A percentile compares a stretch with the other conserved stretches of the same genome.
These are phyloP conservation scores for Melanargia galathea DNA, from an alignment of 2,888 invertebrate genomes.

Conservation along the genomic window DNA sequence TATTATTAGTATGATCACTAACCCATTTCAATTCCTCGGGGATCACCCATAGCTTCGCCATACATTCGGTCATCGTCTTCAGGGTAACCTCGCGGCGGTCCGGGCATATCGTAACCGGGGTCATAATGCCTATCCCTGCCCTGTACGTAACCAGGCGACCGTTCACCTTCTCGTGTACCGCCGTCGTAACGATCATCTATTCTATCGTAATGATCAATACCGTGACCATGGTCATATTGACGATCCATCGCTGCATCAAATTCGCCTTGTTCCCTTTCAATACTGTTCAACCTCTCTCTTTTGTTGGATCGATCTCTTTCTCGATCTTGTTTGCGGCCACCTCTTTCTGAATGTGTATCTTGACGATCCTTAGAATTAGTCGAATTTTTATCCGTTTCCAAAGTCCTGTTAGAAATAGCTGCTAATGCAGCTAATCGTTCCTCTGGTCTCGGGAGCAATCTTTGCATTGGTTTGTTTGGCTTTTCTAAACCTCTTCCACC, in stretches of 20 bases:
- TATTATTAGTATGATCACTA: conserved; percentile 36
- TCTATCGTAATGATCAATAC: conserved; percentile 77
- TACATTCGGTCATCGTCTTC: conserved; percentile 81
- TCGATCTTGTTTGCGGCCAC: conserved; percentile 73
- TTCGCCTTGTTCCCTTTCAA: conserved; percentile 76
- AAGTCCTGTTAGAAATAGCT: conserved; percentile 74
- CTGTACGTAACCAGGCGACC: conserved; percentile 72
- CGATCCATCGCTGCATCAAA: conserved; percentile 73
- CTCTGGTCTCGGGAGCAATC: conserved; percentile 84
- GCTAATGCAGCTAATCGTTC: conserved; percentile 84
- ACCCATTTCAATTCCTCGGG: conserved; percentile 74
- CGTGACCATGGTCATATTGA: conserved; percentile 75
- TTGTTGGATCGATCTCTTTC: conserved; percentile 80
- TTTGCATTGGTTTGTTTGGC: conserved; percentile 83
- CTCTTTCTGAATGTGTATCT: conserved; percentile 74
- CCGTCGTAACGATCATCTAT: conserved; percentile 74
- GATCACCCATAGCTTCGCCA: conserved; percentile 72
- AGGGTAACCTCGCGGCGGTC: conserved; percentile 75
- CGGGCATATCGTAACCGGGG: conserved; percentile 70
- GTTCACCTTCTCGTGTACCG: conserved; percentile 69
- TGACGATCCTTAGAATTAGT: conserved; percentile 74
- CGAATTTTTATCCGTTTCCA: conserved; percentile 74
- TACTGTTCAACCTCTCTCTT: conserved; percentile 72
- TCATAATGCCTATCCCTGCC: conserved; percentile 76
- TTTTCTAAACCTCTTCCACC: conserved; percentile 80